phyloP scores from a whole-genome alignment of 2,888 invertebrate genomes.

The Cacoxenus indagator region DNA sequence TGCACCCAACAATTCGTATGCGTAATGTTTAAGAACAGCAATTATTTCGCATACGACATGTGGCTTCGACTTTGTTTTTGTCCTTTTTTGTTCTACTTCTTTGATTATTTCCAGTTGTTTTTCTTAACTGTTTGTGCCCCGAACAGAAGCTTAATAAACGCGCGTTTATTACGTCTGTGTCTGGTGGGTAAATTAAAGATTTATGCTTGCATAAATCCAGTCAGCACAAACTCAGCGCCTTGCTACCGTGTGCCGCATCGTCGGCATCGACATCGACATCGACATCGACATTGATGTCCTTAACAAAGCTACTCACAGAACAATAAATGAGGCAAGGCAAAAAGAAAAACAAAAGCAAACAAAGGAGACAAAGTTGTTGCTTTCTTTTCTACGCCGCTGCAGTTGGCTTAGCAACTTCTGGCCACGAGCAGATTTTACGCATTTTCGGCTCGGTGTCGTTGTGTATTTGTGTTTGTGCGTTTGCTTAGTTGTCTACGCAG shows the following conservation, averaged over 20 bases:
- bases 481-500: too few species aligned
- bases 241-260: not conserved
- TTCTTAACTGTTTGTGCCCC: not conserved
- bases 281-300: slow-evolving; percentile 16
- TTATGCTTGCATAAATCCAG: not conserved
- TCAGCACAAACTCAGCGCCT: not conserved
- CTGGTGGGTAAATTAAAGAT: slow-evolving; percentile 34
- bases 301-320: slow-evolving; percentile 29
- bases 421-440: not conserved
- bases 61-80: not conserved
- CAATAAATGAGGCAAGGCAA: slow-evolving; percentile 52
- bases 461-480: too few species aligned
- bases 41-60: not conserved
- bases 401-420: not conserved
- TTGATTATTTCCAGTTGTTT: not conserved
- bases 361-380: slow-evolving; percentile 35
- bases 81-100: not conserved
- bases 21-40: not conserved
- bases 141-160: not conserved
- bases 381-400: not conserved
- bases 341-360: slow-evolving; percentile 52
- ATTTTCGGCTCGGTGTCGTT: not conserved
- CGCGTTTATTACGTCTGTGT: slow-evolving; percentile 43
- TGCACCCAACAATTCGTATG: slow-evolving; percentile 2
- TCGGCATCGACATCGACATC: not conserved